Evolutionary conservation across 2,797 vertebrate species (phyloP).

Genomic region (Coracias cyanogaster): DNA sequence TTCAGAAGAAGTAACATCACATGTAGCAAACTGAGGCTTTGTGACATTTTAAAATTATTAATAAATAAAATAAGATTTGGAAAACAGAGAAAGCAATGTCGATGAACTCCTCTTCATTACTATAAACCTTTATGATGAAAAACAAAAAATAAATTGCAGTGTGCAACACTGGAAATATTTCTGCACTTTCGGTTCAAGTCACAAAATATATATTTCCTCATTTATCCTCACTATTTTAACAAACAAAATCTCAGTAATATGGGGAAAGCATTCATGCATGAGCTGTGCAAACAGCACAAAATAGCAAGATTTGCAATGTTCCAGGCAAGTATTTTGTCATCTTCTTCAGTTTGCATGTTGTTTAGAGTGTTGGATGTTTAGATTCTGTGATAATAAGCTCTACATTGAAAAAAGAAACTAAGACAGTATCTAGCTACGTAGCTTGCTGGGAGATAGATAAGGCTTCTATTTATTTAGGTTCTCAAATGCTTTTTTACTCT

Average conservation of each 20-base stretch:
- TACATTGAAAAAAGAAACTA: neutral
- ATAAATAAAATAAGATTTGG: slow-evolving; percentile 23
- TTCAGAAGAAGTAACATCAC: neutral
- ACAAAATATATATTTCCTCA: slow-evolving; percentile 57
- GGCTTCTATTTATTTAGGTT: neutral
- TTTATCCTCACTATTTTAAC: slow-evolving; percentile 60
- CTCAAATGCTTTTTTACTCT: neutral
- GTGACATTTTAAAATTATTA: slow-evolving; percentile 16
- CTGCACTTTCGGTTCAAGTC: slow-evolving; percentile 51
- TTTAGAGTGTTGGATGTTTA: slow-evolving; percentile 17
- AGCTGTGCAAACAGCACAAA: slow-evolving; percentile 26
- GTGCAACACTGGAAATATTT: slow-evolving; percentile 16
- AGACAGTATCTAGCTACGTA: neutral
- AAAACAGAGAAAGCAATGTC: neutral
- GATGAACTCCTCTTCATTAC: slow-evolving; percentile 16
- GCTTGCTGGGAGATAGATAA: neutral
- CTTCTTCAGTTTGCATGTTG: neutral
- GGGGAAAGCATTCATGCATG: slow-evolving; percentile 27
- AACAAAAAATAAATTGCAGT: slow-evolving; percentile 10
- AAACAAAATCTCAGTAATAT: slow-evolving; percentile 54
- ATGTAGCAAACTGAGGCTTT: neutral
- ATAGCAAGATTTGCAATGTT: slow-evolving; percentile 32
- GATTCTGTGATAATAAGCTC: neutral
- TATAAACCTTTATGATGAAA: slow-evolving; percentile 37
- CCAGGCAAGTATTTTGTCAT: slow-evolving; percentile 28